Evolutionary conservation across 1,140 invertebrate genomes (phyloP).

Genomic region (Plodia interpunctella): DNA sequence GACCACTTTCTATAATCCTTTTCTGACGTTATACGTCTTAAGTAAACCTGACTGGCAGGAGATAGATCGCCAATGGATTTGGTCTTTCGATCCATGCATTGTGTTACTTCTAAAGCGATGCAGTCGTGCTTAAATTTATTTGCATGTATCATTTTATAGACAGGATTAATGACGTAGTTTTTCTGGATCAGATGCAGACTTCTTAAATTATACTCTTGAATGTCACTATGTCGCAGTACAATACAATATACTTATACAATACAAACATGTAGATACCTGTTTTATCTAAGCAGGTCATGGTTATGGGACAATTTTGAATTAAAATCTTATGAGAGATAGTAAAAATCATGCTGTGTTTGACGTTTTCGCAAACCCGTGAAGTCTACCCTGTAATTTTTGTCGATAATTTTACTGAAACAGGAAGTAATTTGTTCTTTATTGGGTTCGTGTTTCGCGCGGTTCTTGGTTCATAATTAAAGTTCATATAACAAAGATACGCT

Average conservation of each 20-base stretch:
- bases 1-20: slow-evolving; percentile 30
- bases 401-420: slow-evolving; percentile 30
- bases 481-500: slow-evolving; percentile 40
- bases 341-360: background rate
- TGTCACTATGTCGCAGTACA: too few species aligned
- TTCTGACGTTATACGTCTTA: slow-evolving; percentile 36
- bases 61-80: slow-evolving; percentile 36
- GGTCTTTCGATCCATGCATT: slow-evolving; percentile 10
- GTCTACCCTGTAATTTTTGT: background rate
- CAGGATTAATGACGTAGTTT: too few species aligned
- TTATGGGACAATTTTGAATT: too few species aligned
- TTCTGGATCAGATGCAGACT: too few species aligned
- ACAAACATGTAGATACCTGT: too few species aligned
- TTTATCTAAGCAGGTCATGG: too few species aligned
- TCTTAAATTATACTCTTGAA: too few species aligned
- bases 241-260: too few species aligned
- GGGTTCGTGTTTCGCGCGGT: slow-evolving; percentile 40
- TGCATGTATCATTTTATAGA: too few species aligned
- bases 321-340: too few species aligned
- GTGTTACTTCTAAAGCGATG: too few species aligned
- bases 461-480: slow-evolving; percentile 43
- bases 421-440: slow-evolving; percentile 62
- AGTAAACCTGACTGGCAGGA: slow-evolving; percentile 18
- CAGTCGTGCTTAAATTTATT: too few species aligned
- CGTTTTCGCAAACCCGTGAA: background rate